Conservation (phyloP, 2,888 invertebrate species). For the Bimastos eiseni region DNA sequence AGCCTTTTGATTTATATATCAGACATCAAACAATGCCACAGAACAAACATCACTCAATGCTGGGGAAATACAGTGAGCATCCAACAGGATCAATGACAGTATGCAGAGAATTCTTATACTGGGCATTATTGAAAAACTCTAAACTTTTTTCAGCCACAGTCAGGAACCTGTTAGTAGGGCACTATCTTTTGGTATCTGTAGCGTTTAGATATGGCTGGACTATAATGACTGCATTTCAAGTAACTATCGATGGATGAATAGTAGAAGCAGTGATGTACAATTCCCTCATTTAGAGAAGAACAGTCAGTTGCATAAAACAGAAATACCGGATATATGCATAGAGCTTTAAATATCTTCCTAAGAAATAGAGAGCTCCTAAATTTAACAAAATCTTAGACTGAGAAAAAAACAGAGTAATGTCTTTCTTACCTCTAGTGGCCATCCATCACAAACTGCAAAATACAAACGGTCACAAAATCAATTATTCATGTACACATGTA, state of each 20-base stretch:
- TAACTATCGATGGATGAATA: background rate
- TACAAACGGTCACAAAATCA: background rate
- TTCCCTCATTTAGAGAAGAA: background rate
- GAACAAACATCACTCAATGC: background rate
- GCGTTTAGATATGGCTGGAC: background rate
- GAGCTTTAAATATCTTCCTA: background rate
- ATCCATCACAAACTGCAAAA: conserved; percentile 46
- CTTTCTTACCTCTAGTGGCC: conserved; percentile 45
- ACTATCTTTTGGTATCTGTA: background rate
- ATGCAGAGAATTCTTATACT: background rate
- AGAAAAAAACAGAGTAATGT: background rate
- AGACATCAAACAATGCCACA: conserved; percentile 17
- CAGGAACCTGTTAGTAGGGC: too few relatives aligned
- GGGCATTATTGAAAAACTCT: background rate
- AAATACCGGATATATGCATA: background rate
- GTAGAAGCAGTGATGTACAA: background rate
- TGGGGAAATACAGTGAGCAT: background rate
- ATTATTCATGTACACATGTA: background rate
- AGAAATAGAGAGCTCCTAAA: background rate
- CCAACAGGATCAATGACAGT: background rate
- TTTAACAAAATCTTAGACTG: background rate
- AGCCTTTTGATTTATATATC: background rate
- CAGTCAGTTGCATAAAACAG: background rate
- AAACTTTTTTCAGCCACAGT: background rate
- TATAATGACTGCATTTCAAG: too few relatives aligned